These are phyloP conservation scores for Epinotia brunnichana DNA, from an alignment of 2,888 invertebrate species.

Conservation along the genomic window DNA sequence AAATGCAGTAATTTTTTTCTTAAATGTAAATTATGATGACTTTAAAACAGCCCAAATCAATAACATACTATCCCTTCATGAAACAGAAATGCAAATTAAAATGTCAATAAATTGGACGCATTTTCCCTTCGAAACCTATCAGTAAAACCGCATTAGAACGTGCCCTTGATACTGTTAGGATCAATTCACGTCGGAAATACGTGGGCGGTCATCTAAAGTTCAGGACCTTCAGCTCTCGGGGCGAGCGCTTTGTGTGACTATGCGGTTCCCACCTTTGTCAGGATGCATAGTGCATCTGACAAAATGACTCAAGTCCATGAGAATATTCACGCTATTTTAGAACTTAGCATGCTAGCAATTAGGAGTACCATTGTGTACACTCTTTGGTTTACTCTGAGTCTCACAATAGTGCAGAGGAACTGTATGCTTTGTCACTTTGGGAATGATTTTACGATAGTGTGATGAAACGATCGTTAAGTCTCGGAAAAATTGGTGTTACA, in stretches of 20 bases:
- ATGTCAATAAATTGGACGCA: neutral
- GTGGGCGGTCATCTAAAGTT: constrained; percentile 38
- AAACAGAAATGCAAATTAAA: neutral
- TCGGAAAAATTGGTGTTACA: neutral
- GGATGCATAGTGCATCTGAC: neutral
- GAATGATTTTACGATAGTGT: constrained; percentile 19
- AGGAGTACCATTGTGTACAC: neutral
- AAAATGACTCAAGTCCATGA: neutral
- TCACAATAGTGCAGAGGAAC: constrained; percentile 3
- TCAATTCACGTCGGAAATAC: constrained; percentile 24
- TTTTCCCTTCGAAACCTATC: constrained; percentile 13
- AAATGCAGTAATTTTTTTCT: too few species aligned
- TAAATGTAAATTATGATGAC: too few species aligned
- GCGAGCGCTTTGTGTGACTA: constrained; percentile 7
- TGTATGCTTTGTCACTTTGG: constrained; percentile 26
- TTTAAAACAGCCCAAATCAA: too few species aligned
- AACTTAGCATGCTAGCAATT: neutral
- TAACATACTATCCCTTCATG: neutral
- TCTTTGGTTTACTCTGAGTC: neutral
- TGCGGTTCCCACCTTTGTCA: constrained; percentile 25
- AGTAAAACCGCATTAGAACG: constrained; percentile 36
- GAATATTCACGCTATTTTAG: neutral
- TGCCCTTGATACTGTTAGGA: constrained; percentile 36
- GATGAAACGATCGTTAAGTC: neutral
- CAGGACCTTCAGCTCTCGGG: constrained; percentile 34